Evolutionary conservation across 2,888 invertebrate species (phyloP), one percentile per base, ranked within the genome.

Genomic region (Lydus trimaculatus): DNA sequence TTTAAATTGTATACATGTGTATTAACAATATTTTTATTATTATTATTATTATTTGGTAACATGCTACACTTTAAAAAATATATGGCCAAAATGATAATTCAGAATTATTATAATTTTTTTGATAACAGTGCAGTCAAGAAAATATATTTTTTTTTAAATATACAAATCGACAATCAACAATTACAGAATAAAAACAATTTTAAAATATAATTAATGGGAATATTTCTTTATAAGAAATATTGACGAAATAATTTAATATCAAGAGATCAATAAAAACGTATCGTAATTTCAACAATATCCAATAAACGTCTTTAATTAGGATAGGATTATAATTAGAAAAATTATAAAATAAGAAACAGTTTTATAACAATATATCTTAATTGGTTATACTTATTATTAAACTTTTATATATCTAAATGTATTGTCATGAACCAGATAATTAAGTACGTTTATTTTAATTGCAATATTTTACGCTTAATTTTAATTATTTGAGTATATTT

Each of bases 1-100:
- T 84, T 84, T 81, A 84, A 84, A 82, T 84, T 84, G 84, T 84
- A 84, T 85, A 85, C 84, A 85, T 84, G 82, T 84, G 83, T 83
- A 82, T 84, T 83, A 84, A 85, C 83, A 84, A 83, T 80, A 82
- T 80, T 78, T 79, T n/a, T 28, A 28, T 28, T 28, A 28, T 28
- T 28, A 28, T 28, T 28, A 28, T 28, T 28, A 28, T 28, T 80
- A 81, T 79, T 82, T 80, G 83, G 83, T 83, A 84, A 82, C 82
- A 81, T 81, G 80, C 81, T 83, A 81, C 80, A 82, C 78, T 79
- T 77, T 79, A 81, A 82, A 80, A 77, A 74, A 80, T 79, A 80
- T 76, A 79, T 80, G 78, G 79, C 78, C 71, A 72, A 72, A 66
- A 69, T 69, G 66, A 39, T 61, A 63, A 64, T 65, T 52, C 52